phyloP scores from a whole-genome alignment of 37 sponge, comb jelly and placozoan genomes.

The Axinella damicornis region DNA sequence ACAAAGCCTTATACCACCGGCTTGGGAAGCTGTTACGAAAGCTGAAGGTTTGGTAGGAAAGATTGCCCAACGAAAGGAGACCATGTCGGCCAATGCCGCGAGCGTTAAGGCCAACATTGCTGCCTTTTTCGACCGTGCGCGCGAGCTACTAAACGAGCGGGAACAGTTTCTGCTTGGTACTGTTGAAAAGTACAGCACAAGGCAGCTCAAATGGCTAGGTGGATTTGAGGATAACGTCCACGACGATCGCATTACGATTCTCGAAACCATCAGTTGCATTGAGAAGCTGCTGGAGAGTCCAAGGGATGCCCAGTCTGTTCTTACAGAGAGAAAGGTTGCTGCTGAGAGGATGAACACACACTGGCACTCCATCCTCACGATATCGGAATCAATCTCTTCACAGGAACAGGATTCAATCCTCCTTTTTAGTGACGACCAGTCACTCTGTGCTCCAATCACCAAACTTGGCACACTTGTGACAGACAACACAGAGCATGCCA shows the following conservation, averaged over 20 bases:
- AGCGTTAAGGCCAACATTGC: background rate
- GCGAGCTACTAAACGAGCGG: slow-evolving; percentile 6
- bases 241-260: background rate
- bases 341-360: no score
- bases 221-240: background rate
- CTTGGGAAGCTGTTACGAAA: background rate
- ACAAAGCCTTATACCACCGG: slow-evolving; percentile 14
- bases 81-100: background rate
- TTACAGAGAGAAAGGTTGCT: background rate
- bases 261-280: background rate
- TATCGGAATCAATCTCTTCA: no score
- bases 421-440: no score
- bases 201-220: background rate
- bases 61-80: slow-evolving; percentile 8
- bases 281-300: background rate
- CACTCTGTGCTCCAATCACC: no score
- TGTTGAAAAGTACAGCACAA: slow-evolving; percentile 7
- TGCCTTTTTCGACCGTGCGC: slow-evolving; percentile 12
- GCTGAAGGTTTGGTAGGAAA: slow-evolving; percentile 3
- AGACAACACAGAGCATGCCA: no score
- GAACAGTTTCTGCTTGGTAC: slow-evolving; percentile 6
- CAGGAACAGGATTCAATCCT: no score
- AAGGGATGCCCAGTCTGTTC: background rate
- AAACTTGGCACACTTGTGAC: no score
- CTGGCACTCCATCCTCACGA: no score